These are phyloP conservation scores for Cantharis lateralis DNA, from an alignment of 2,888 invertebrate species.

Conservation along the genomic window DNA sequence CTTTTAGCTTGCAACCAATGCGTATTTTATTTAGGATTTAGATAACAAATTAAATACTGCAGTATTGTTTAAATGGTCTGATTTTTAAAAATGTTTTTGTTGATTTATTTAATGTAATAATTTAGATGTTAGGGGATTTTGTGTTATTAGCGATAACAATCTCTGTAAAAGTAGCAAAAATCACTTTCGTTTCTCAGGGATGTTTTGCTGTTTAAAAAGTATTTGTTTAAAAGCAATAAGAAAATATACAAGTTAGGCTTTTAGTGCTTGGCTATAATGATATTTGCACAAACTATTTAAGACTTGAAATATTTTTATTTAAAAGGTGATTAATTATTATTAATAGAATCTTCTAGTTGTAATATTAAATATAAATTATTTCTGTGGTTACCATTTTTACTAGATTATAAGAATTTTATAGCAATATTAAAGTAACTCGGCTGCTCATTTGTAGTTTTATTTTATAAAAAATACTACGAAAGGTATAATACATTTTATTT, in stretches of 20 bases:
- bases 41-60: not conserved
- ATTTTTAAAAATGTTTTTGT: not conserved
- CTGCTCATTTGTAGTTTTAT: not conserved
- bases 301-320: constrained; percentile 8
- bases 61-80: not conserved
- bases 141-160: not conserved
- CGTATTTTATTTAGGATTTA: not conserved
- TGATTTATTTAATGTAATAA: not conserved
- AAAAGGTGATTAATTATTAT: not conserved
- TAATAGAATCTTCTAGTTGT: constrained; percentile 1
- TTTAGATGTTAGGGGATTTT: not conserved
- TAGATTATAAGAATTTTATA: constrained; percentile 33
- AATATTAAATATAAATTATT: constrained; percentile 18
- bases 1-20: not conserved
- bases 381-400: constrained; percentile 28
- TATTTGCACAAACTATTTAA: constrained; percentile 6
- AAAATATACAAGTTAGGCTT: not conserved
- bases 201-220: not conserved
- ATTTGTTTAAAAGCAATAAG: not conserved
- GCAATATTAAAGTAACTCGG: constrained; percentile 32
- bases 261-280: not conserved
- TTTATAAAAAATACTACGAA: not conserved
- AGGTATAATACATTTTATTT: constrained; percentile 7
- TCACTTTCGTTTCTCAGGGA: not conserved
- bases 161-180: not conserved